These are phyloP conservation scores for Fringilla coelebs DNA, from an alignment of 2,797 vertebrate genomes.

Conservation along the genomic window DNA sequence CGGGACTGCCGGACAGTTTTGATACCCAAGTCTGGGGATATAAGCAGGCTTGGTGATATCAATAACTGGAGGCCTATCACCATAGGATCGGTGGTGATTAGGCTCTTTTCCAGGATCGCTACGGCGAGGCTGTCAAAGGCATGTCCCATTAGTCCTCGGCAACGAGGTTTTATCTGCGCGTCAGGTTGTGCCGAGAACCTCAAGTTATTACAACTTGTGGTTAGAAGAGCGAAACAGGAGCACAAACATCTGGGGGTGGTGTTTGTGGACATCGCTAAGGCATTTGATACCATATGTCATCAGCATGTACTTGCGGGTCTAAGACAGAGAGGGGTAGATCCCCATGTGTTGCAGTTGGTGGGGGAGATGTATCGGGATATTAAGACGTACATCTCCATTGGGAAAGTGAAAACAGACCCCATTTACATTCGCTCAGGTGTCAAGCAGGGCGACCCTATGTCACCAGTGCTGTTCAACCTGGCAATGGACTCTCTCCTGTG, in stretches of 20 bases:
- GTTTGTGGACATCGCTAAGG: not conserved
- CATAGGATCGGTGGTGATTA: not conserved
- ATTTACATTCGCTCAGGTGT: not conserved
- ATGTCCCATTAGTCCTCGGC: too few relatives aligned
- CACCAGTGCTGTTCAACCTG: not conserved
- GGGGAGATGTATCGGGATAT: not conserved
- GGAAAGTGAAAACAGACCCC: too few relatives aligned
- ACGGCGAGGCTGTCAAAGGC: not conserved
- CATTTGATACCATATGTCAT: not conserved
- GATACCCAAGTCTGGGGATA: not conserved
- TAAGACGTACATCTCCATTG: not conserved
- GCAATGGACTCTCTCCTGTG: not conserved
- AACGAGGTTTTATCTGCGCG: fast-evolving
- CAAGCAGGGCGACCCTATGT: not conserved
- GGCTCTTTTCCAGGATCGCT: not conserved
- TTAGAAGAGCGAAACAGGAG: not conserved
- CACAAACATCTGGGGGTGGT: not conserved
- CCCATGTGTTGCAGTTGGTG: fast-evolving
- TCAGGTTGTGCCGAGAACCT: not conserved
- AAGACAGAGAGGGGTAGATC: not conserved
- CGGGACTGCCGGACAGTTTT: not conserved
- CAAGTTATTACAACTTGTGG: not conserved
- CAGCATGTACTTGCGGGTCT: not conserved
- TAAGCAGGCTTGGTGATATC: not conserved
- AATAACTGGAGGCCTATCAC: not conserved